Conservation (phyloP, 2,888 invertebrate genomes). For the Lithophane semibrunnea region DNA sequence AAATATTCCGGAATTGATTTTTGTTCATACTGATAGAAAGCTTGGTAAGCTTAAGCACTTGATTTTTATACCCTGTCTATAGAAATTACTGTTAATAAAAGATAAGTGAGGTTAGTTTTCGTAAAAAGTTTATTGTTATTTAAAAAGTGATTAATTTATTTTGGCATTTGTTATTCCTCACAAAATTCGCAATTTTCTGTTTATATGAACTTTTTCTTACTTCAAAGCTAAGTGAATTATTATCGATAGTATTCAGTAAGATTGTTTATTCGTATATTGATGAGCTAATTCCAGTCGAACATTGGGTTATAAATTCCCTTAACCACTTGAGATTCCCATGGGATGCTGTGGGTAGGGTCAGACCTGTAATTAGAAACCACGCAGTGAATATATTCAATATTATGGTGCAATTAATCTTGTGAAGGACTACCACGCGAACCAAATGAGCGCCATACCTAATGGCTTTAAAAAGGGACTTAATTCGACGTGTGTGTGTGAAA, state of each 20-base stretch:
- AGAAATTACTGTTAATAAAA: no score
- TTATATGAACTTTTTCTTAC: no score
- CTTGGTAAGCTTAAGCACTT: neutral
- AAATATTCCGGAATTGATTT: slow-evolving; percentile 27
- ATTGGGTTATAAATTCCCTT: neutral
- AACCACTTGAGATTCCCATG: slow-evolving; percentile 33
- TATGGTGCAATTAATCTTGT: slow-evolving; percentile 46
- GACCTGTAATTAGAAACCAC: slow-evolving; percentile 45
- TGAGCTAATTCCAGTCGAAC: neutral
- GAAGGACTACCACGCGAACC: neutral
- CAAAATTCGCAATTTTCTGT: neutral
- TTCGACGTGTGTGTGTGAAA: no score
- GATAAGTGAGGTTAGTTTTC: neutral
- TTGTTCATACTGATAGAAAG: neutral
- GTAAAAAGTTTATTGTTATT: neutral
- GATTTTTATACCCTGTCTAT: no score
- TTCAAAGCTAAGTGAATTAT: neutral
- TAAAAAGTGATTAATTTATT: neutral
- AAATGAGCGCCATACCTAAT: neutral
- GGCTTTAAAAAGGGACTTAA: neutral
- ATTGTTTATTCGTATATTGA: slow-evolving; percentile 6
- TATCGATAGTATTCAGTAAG: neutral
- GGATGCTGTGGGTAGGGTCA: slow-evolving; percentile 16
- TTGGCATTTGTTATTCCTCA: neutral
- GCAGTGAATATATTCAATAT: slow-evolving; percentile 34